Base-by-base conservation (phyloP, 2,888 invertebrate genomes). In the Orthonevra nobilis region DNA sequence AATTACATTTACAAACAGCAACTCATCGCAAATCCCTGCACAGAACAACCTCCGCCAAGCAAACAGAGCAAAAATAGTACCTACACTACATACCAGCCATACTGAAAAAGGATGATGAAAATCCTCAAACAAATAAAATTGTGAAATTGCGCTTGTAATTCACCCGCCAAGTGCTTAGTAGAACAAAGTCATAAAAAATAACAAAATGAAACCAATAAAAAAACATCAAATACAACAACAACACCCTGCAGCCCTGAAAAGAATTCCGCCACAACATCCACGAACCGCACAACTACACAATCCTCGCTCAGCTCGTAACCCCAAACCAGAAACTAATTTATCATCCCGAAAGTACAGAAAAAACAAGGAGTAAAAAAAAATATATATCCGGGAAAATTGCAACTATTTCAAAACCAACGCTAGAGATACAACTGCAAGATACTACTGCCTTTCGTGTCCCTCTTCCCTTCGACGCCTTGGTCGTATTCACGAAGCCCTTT, bases 181-280 rank as follows among this genome's bases (percentile, higher is more conserved):
- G 81, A 83, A 85, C 84, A 85, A 82, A 83, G 82, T 84, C 84
- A 85, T 85, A 85, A 85, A 86, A 86, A 85, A 83, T 81, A 82
- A 73, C 72, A 82, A 84, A 82, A 81, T 77, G 75, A 81, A 82
- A 82, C 82, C 81, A 73, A 79, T 79, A 79, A 73, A 72, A 81
- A 70, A 50, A 84, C n/a, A n/a, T n/a, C n/a, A n/a, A n/a, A 82
- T 81, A 66, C 63, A 58, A 44, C 74, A 50, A 30, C 70, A 40
- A 63, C 40, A n/a, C n/a, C n/a, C n/a, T 61, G 26, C 72, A 32
- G 30, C 38, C 52, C 69, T 70, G 58, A 63, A 66, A 81, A 82
- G 86, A 84, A 79, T 66, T 75, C 79, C 73, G 61, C n/a, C n/a
- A n/a, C 72, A 66, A 61, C 72, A 72, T 72, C 64, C 79, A 79